Evolutionary conservation across 1,140 invertebrate species (phyloP).

Genomic region (Palaemon carinicauda): DNA sequence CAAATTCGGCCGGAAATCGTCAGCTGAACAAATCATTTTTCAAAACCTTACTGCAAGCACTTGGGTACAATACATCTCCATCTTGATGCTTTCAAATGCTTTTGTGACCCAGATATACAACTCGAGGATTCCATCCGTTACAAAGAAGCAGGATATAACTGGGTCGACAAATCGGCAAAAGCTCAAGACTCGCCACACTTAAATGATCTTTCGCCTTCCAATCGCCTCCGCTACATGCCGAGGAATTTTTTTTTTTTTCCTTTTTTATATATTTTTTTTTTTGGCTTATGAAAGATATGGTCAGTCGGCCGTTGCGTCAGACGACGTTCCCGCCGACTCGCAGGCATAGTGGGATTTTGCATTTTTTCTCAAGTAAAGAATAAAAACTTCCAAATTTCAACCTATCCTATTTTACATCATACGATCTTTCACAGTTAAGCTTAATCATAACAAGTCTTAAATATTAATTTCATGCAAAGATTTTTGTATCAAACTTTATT

Average conservation of each 20-base stretch:
- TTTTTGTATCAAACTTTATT: no score
- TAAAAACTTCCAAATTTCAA: not conserved
- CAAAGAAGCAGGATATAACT: no score
- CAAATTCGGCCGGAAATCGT: no score
- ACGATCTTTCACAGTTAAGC: no score
- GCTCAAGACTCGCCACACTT: no score
- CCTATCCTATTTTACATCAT: no score
- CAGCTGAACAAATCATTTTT: not conserved
- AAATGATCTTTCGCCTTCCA: conserved; percentile 15
- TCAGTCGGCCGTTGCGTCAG: conserved; percentile 26
- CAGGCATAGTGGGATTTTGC: conserved; percentile 33
- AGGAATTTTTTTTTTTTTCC: conserved; percentile 39
- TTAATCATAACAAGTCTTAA: no score
- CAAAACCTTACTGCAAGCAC: conserved; percentile 38
- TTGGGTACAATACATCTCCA: conserved; percentile 46
- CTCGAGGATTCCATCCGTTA: no score
- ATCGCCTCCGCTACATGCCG: conserved; percentile 41
- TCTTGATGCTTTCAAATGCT: conserved; percentile 7
- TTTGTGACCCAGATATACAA: not conserved
- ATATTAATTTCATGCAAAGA: no score
- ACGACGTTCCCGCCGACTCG: conserved; percentile 26
- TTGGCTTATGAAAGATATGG: conserved; percentile 15
- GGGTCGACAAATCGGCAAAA: no score
- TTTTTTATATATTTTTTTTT: conserved; percentile 40
- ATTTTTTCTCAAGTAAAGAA: conserved; percentile 41